A percentile compares a stretch with the other conserved stretches of the same genome.
Evolutionary conservation across 2,797 vertebrate genomes (phyloP).

Genomic region (Takifugu ocellatus): DNA sequence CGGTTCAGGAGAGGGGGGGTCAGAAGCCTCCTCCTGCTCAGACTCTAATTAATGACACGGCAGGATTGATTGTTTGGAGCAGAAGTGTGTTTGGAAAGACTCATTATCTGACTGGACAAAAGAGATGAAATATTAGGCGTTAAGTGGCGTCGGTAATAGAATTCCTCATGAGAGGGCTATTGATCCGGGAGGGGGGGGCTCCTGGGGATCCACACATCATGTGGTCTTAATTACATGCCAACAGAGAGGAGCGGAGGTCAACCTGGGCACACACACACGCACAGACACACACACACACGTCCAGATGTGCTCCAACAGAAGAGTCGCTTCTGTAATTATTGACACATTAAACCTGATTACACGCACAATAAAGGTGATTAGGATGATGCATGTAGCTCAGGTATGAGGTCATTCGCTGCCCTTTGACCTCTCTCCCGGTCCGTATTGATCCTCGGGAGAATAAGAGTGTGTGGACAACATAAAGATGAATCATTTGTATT

Average conservation of each 20-base stretch:
- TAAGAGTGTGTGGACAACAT: background rate
- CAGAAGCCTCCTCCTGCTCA: conserved; percentile 55
- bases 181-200: conserved; percentile 70
- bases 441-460: background rate
- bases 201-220: conserved; percentile 69
- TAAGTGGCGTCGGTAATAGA: conserved; percentile 79
- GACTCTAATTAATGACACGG: conserved; percentile 71
- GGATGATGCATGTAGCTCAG: background rate
- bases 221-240: conserved; percentile 74
- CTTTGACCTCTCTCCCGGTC: no score
- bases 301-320: conserved; percentile 4
- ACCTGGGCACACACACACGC: conserved; percentile 30
- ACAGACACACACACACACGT: conserved; percentile 5
- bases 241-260: conserved; percentile 49
- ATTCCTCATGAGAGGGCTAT: conserved; percentile 77
- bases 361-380: background rate
- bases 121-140: conserved; percentile 81
- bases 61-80: conserved; percentile 76
- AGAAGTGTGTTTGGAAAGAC: conserved; percentile 74
- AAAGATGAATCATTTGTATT: no score
- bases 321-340: background rate
- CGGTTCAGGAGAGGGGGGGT: conserved; percentile 6
- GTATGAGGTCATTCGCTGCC: no score
- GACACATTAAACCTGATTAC: background rate
- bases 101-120: conserved; percentile 74